Percentiles rank a stretch among this genome's conserved stretches.
phyloP scores from a whole-genome alignment of 2,797 vertebrate genomes.

The Lacerta viridis region DNA sequence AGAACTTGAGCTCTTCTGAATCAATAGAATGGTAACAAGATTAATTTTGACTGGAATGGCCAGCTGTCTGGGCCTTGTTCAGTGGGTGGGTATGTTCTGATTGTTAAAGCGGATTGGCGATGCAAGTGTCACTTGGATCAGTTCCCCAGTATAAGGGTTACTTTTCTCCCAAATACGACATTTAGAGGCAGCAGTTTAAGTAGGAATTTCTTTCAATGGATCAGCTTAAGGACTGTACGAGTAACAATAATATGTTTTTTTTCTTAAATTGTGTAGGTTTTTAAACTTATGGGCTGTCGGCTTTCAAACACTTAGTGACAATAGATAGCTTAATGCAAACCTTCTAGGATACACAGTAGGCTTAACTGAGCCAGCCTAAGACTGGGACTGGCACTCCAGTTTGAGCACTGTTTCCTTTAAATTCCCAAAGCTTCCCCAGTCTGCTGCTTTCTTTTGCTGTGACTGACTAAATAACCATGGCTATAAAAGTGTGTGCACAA shows the following conservation, averaged over 20 bases:
- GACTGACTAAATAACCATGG: background rate
- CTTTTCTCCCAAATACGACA: too few relatives aligned
- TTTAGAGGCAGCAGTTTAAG: background rate
- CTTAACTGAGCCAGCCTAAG: background rate
- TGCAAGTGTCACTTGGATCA: too few relatives aligned
- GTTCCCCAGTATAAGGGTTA: background rate
- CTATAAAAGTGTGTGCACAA: background rate
- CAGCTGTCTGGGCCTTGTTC: background rate
- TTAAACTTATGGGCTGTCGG: background rate
- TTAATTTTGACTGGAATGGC: background rate
- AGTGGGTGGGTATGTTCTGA: background rate
- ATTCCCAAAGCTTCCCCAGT: background rate
- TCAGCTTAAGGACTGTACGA: background rate
- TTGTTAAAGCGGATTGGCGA: too few relatives aligned
- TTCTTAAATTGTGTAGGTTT: background rate
- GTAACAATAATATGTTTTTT: background rate
- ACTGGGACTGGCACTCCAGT: background rate
- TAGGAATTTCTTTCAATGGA: background rate
- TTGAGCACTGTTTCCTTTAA: background rate
- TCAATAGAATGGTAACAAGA: background rate
- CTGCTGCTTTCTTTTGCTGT: background rate
- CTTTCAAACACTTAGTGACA: background rate
- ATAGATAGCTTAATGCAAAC: background rate
- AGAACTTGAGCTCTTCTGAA: background rate
- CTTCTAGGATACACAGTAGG: background rate